Evolutionary conservation across 2,888 invertebrate species (phyloP).

Genomic region (Drosophila rubida): DNA sequence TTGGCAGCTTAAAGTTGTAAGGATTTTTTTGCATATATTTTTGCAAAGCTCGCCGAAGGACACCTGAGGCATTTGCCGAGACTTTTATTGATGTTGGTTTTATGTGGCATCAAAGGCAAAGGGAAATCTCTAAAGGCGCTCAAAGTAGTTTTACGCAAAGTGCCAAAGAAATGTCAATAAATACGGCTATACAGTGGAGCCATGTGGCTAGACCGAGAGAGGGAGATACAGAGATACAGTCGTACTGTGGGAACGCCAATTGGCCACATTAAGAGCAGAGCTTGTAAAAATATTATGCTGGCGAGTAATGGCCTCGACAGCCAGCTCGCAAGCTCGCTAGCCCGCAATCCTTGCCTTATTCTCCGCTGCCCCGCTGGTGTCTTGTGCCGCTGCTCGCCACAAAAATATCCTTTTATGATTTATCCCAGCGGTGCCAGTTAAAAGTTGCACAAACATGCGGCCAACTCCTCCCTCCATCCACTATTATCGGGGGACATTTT

Average conservation of each 20-base stretch:
- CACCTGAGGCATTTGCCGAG: slow-evolving; percentile 47
- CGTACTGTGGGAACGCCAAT: slow-evolving; percentile 33
- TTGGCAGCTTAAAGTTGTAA: slow-evolving; percentile 29
- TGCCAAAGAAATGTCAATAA: slow-evolving; percentile 66
- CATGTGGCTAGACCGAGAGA: background rate
- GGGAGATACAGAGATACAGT: slow-evolving; percentile 4
- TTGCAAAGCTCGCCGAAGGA: slow-evolving; percentile 6
- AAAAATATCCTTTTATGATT: slow-evolving; percentile 74
- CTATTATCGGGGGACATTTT: slow-evolving; percentile 69
- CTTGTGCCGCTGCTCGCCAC: slow-evolving; percentile 35
- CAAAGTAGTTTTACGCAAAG: slow-evolving; percentile 64
- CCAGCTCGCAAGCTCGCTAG: too few relatives aligned
- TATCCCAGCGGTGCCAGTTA: slow-evolving; percentile 74
- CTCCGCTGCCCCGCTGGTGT: slow-evolving; percentile 10
- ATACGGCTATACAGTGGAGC: slow-evolving; percentile 23
- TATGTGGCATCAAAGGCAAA: slow-evolving; percentile 50
- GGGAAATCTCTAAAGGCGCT: slow-evolving; percentile 53
- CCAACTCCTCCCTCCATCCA: slow-evolving; percentile 36
- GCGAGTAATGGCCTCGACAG: slow-evolving; percentile 46
- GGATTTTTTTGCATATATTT: background rate
- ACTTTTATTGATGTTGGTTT: slow-evolving; percentile 51
- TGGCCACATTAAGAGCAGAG: slow-evolving; percentile 55
- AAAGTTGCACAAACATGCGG: slow-evolving; percentile 65
- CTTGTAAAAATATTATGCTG: slow-evolving; percentile 57
- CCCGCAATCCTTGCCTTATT: slow-evolving; percentile 9